phyloP scores from a whole-genome alignment of 2,797 vertebrate genomes.

The Taeniopygia guttata region DNA sequence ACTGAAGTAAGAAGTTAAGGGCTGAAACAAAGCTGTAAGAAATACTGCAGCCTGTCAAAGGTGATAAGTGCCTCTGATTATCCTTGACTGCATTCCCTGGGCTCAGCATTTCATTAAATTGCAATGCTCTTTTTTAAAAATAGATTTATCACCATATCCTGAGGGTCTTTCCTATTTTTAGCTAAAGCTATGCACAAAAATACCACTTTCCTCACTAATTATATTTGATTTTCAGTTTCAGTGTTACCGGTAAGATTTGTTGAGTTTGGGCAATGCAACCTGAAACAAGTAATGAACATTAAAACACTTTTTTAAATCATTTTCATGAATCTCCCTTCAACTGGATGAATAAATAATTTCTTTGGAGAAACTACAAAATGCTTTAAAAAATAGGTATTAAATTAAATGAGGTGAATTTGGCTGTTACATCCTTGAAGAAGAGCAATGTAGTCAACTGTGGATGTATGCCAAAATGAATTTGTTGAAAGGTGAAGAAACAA shows the following conservation, averaged over 20 bases:
- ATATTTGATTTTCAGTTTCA: neutral
- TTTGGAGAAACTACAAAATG: neutral
- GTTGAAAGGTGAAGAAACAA: neutral
- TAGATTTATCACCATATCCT: neutral
- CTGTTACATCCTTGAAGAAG: neutral
- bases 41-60: slow-evolving; percentile 27
- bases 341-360: neutral
- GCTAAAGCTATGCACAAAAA: neutral
- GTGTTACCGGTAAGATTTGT: neutral
- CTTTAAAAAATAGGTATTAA: neutral
- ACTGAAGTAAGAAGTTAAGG: neutral
- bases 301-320: neutral
- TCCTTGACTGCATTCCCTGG: neutral
- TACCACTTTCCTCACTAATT: neutral
- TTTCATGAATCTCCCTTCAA: neutral
- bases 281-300: neutral
- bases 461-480: neutral
- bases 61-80: slow-evolving; percentile 30
- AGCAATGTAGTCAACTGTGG: neutral
- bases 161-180: neutral
- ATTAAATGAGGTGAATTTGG: neutral
- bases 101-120: slow-evolving; percentile 56
- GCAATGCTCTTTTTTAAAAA: slow-evolving; percentile 24
- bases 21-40: neutral
- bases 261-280: neutral